phyloP scores from a whole-genome alignment of 2,113 vertebrate genomes.

The Helogale parvula region DNA sequence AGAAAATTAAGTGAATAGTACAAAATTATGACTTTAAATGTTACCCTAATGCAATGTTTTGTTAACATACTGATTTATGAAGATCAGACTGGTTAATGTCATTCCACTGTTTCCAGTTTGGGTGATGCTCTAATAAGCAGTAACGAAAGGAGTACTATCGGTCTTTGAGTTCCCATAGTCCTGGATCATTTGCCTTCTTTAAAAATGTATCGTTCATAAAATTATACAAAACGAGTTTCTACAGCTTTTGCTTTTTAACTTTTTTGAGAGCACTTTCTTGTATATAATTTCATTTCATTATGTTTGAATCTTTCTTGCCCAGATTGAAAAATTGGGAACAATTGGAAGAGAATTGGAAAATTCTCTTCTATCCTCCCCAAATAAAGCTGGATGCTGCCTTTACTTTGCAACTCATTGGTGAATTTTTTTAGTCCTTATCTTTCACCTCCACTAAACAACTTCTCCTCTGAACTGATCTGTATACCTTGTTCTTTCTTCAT shows the following conservation, averaged over 20 bases:
- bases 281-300: neutral
- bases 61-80: neutral
- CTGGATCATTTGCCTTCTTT: neutral
- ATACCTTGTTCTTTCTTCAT: neutral
- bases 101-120: neutral
- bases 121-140: neutral
- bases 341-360: neutral
- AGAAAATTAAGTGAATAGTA: conserved; percentile 11
- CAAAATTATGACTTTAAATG: neutral
- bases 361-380: neutral
- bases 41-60: neutral
- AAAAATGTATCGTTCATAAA: conserved; percentile 46
- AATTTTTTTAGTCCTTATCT: neutral
- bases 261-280: neutral
- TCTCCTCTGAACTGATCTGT: neutral
- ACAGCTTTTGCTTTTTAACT: neutral
- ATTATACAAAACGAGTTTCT: neutral
- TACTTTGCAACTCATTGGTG: neutral
- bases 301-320: neutral
- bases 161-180: neutral
- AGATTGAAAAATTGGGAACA: neutral
- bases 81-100: neutral
- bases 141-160: neutral
- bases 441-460: neutral
- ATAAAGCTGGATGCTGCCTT: neutral